Evolutionary conservation across 2,113 vertebrate species (phyloP).

Genomic region (Octodon degus): DNA sequence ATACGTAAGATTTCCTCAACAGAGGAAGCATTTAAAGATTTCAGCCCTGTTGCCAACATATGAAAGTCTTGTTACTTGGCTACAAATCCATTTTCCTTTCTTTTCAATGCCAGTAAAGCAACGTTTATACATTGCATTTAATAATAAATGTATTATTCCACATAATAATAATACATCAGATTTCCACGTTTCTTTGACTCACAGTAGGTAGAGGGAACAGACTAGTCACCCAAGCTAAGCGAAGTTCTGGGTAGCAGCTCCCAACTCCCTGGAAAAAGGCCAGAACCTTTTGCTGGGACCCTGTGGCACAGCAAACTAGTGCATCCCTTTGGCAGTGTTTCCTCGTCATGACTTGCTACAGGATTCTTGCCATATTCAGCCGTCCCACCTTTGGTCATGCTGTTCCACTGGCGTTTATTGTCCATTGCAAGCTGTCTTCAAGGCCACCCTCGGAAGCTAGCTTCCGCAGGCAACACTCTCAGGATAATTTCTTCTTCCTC

Average conservation of each 20-base stretch:
- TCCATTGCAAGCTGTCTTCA: background rate
- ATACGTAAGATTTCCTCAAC: background rate
- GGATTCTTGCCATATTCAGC: background rate
- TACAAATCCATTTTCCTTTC: background rate
- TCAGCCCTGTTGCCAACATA: background rate
- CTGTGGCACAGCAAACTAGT: background rate
- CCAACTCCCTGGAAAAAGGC: background rate
- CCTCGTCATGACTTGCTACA: background rate
- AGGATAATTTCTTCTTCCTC: background rate
- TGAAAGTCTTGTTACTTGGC: background rate
- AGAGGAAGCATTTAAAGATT: background rate
- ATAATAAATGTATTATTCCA: background rate
- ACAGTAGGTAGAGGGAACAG: background rate
- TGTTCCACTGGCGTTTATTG: background rate
- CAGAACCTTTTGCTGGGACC: background rate
- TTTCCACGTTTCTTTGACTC: background rate
- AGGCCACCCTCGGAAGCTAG: background rate
- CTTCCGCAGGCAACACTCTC: background rate
- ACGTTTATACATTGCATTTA: background rate
- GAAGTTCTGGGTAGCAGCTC: background rate
- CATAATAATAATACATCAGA: background rate
- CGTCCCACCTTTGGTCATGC: background rate
- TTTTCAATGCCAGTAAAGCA: background rate
- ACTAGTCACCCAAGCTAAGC: background rate
- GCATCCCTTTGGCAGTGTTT: background rate